Conservation (phyloP, 1,140 invertebrate species). For the Zaprionus taronus region DNA sequence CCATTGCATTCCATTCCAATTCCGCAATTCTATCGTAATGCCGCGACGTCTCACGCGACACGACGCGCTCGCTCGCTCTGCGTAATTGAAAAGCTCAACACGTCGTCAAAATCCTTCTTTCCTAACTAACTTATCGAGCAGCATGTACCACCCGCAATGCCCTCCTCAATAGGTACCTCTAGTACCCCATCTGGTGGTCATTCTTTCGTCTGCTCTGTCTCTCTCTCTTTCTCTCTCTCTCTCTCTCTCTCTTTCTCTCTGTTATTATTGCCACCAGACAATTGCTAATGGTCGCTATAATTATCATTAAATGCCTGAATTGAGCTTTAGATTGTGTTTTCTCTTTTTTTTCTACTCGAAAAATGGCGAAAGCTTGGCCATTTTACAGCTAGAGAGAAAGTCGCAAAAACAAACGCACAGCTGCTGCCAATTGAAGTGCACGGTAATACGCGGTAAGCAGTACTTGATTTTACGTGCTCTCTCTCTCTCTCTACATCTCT, state of each 20-base stretch:
- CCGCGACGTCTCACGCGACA: slow-evolving; percentile 2
- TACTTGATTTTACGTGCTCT: slow-evolving; percentile 14
- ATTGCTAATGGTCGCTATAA: slow-evolving; percentile 76
- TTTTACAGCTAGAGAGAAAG: slow-evolving; percentile 9
- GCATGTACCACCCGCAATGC: neutral
- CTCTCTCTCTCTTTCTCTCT: slow-evolving; percentile 15
- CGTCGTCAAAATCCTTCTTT: slow-evolving; percentile 52
- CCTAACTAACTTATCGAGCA: slow-evolving; percentile 12
- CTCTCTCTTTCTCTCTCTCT: slow-evolving; percentile 17
- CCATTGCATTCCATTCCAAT: slow-evolving; percentile 65
- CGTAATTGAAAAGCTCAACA: slow-evolving; percentile 72
- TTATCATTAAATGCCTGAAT: slow-evolving; percentile 71
- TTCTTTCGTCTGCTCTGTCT: neutral
- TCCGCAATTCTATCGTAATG: slow-evolving; percentile 5
- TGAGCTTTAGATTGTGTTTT: slow-evolving; percentile 40
- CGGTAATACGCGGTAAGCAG: slow-evolving; percentile 15
- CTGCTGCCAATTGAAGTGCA: slow-evolving; percentile 14
- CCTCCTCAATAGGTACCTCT: neutral
- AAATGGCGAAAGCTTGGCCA: slow-evolving; percentile 27
- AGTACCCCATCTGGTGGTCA: neutral
- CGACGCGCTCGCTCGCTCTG: slow-evolving; percentile 28
- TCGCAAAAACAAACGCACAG: slow-evolving; percentile 8
- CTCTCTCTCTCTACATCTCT: neutral
- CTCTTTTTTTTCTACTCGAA: slow-evolving; percentile 16
- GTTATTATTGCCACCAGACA: slow-evolving; percentile 73